A percentile compares a stretch with the other conserved stretches of the same genome.
These are phyloP conservation scores for Steatornis caripensis DNA, from an alignment of 2,113 vertebrate genomes.

Conservation along the genomic window DNA sequence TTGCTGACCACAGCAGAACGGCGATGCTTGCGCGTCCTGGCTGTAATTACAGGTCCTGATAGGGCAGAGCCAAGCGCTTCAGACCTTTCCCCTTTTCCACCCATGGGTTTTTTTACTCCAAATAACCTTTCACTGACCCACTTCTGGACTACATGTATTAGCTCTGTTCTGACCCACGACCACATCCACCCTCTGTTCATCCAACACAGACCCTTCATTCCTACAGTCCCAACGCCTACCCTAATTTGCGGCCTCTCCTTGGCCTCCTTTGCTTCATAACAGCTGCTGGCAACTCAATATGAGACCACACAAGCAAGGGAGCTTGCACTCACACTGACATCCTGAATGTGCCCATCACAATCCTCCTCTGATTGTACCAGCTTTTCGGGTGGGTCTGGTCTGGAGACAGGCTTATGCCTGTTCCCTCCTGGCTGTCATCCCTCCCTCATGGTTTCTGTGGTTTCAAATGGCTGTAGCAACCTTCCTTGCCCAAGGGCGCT, in stretches of 20 bases:
- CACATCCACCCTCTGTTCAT: neutral
- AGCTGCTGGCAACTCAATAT: neutral
- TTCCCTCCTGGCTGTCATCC: neutral
- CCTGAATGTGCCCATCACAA: accelerated
- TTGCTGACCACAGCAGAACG: neutral
- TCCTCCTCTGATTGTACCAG: neutral
- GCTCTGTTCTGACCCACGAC: neutral
- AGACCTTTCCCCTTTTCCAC: neutral
- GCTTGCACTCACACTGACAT: too few relatives aligned
- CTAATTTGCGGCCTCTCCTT: neutral
- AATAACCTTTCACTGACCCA: neutral
- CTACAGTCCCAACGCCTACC: neutral
- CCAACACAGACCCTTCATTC: neutral
- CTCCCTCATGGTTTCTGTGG: neutral
- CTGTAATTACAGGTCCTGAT: accelerated
- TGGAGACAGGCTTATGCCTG: accelerated
- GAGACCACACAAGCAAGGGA: neutral
- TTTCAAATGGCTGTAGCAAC: neutral
- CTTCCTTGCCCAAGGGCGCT: neutral
- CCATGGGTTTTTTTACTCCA: neutral
- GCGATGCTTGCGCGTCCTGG: accelerated
- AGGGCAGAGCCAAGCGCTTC: neutral
- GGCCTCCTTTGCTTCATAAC: accelerated
- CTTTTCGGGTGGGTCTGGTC: neutral
- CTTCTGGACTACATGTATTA: neutral